phyloP scores from a whole-genome alignment of 2,888 invertebrate species.

The Limnephilus rhombicus region DNA sequence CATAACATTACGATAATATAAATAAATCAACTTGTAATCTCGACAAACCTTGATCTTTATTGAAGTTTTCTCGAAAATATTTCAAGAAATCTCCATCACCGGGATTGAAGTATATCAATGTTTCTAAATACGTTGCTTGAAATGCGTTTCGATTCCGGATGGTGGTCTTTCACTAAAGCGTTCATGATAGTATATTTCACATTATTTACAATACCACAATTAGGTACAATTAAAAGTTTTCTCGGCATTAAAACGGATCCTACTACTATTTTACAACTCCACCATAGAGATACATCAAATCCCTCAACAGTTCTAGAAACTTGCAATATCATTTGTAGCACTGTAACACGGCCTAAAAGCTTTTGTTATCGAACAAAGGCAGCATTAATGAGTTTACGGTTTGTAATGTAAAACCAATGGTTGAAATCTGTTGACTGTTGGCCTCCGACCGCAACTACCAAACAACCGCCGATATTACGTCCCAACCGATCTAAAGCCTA shows the following conservation, averaged over 20 bases:
- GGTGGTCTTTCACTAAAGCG: too few relatives aligned
- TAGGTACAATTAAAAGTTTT: not conserved
- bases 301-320: not conserved
- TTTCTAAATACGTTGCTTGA: too few relatives aligned
- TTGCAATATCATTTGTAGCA: not conserved
- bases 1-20: too few relatives aligned
- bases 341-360: not conserved
- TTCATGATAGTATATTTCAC: too few relatives aligned
- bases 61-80: too few relatives aligned
- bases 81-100: too few relatives aligned
- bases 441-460: not conserved
- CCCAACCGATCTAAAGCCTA: not conserved
- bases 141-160: too few relatives aligned
- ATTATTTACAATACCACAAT: not conserved
- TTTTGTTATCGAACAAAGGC: not conserved
- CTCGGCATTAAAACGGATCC: not conserved
- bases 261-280: not conserved
- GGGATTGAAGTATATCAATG: too few relatives aligned
- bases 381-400: constrained; percentile 1
- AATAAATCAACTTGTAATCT: too few relatives aligned
- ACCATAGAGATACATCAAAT: not conserved
- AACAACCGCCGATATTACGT: not conserved
- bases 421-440: not conserved
- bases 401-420: not conserved
- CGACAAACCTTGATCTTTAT: too few relatives aligned